Base-by-base conservation (phyloP, 2,797 vertebrate genomes). In the Gallirallus australis region DNA sequence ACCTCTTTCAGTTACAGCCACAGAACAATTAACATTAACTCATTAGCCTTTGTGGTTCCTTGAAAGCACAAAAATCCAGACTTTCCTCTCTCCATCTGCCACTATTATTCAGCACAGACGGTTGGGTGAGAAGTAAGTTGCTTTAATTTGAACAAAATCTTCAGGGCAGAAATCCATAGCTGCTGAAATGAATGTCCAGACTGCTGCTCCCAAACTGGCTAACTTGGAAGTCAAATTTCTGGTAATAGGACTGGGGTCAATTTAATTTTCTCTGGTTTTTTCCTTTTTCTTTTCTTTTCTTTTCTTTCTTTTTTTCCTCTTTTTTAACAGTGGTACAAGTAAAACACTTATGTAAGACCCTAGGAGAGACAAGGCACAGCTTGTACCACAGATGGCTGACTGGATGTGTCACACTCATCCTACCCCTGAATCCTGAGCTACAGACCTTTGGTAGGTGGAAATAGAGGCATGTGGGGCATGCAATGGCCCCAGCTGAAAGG, bases 1-100 rank as follows among this genome's bases (percentile, higher is more conserved):
- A 93, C 52, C 48, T 88, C 52, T 82, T 77, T 82, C 73, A 54
- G 75, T 72, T 76, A 42, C 60, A 63, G 60, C 69, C 6, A 0
- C 69, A 72, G 64, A 93, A 91, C 89, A 96, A 93, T 95, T 91
- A 94, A 56, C 86, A n/a, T 93, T 94, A 94, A 79, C 87, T 96
- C 94, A 93, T 94, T 96, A 96, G 82, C 69, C 89, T 92, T 78
- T 88, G 94, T 81, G 47, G 61, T 94, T 91, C 82, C 83, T 95
- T 94, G 57, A 90, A 97, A 96, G 95, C 64, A 86, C 93, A 90
- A 76, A 95, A 85, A 86, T 72, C 37, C 90, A 27, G 25, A 65
- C 96, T 94, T 91, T 92, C 90, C 27, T 73, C 72, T 90, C 71
- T 84, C 92, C 87, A 95, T 94, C 93, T 97, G 92, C 53, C 78